Evolutionary conservation across 2,888 invertebrate genomes (phyloP).

Genomic region (Eilema caniola): DNA sequence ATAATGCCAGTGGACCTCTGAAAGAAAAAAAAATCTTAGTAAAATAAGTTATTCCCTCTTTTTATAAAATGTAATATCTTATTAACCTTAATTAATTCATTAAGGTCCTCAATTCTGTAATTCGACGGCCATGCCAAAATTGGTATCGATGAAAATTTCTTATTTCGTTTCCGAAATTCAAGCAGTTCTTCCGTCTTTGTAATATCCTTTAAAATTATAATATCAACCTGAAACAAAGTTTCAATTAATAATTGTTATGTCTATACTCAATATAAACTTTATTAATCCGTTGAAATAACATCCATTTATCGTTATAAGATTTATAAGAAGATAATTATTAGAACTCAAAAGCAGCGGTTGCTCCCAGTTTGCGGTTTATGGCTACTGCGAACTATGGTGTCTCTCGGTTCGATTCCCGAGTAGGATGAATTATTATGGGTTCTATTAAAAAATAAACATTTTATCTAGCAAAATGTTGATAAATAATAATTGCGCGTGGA

Average conservation of each 20-base stretch:
- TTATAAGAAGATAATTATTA: background rate
- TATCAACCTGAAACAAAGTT: slow-evolving; percentile 50
- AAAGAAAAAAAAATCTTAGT: slow-evolving; percentile 30
- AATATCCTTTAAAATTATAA: slow-evolving; percentile 60
- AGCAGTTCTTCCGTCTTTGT: slow-evolving; percentile 43
- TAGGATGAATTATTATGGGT: no score
- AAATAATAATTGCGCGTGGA: no score
- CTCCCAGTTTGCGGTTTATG: no score
- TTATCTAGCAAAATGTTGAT: no score
- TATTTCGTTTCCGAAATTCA: slow-evolving; percentile 48
- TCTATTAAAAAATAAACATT: no score
- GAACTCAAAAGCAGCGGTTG: background rate
- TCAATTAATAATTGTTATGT: slow-evolving; percentile 25
- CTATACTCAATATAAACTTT: slow-evolving; percentile 5
- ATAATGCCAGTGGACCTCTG: slow-evolving; percentile 62
- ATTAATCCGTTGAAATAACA: background rate
- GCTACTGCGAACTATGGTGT: no score
- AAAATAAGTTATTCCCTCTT: slow-evolving; percentile 36
- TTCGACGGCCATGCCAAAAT: slow-evolving; percentile 54
- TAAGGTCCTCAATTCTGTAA: slow-evolving; percentile 50
- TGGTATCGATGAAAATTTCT: slow-evolving; percentile 50
- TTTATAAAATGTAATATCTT: slow-evolving; percentile 48
- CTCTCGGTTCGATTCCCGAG: no score
- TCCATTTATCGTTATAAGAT: background rate
- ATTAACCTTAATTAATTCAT: slow-evolving; percentile 62